These are phyloP conservation scores for Drosophila malerkotliana DNA, from an alignment of 1,140 invertebrate genomes.

Conservation along the genomic window DNA sequence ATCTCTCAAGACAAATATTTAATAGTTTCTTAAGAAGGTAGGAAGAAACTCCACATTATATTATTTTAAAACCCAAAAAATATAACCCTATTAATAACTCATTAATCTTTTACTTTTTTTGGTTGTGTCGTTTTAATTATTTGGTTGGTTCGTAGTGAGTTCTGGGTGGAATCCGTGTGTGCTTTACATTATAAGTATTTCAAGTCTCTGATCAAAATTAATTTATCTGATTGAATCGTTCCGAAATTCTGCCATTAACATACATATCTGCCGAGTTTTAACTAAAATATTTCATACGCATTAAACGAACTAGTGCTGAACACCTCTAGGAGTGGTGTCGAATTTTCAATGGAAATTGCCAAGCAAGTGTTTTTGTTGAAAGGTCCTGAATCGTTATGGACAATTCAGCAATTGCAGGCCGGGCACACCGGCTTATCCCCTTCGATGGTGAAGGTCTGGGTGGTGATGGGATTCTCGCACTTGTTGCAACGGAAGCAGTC, in stretches of 20 bases:
- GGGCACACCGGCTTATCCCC: conserved; percentile 86
- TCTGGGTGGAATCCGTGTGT: neutral
- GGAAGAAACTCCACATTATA: too few relatives aligned
- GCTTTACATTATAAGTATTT: neutral
- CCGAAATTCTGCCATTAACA: conserved; percentile 1
- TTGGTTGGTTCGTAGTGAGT: conserved; percentile 5
- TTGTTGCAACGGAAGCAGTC: conserved; percentile 89
- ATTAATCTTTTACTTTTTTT: neutral
- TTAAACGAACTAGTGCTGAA: neutral
- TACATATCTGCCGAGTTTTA: neutral
- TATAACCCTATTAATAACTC: neutral
- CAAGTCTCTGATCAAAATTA: neutral
- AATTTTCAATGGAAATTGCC: neutral
- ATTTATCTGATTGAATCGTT: neutral
- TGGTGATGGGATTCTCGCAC: conserved; percentile 86
- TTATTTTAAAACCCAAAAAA: neutral
- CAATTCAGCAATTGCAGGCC: conserved; percentile 68
- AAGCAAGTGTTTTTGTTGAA: neutral
- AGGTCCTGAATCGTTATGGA: neutral
- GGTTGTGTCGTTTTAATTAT: conserved; percentile 8
- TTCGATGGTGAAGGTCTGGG: conserved; percentile 86
- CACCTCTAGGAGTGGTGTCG: too few relatives aligned
- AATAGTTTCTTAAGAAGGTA: too few relatives aligned
- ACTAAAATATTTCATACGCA: neutral
- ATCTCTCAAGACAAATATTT: too few relatives aligned